Evolutionary conservation across 2,888 invertebrate genomes (phyloP).

Genomic region (Caenorhabditis doughertyi): DNA sequence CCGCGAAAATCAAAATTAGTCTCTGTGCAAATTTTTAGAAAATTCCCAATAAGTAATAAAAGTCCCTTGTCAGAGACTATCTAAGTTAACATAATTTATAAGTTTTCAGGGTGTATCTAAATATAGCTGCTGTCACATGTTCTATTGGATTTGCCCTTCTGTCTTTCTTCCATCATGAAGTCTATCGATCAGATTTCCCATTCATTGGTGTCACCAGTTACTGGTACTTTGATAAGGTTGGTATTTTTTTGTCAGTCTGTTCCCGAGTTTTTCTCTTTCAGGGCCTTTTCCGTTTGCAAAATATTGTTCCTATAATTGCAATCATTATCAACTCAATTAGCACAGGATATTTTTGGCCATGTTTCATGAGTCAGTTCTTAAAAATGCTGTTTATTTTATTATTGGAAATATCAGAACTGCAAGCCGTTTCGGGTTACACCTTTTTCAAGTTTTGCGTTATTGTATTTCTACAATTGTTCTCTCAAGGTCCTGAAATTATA

Average conservation of each 20-base stretch:
- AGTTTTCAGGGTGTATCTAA: conserved; percentile 4
- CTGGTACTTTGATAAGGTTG: conserved; percentile 12
- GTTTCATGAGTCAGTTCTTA: background rate
- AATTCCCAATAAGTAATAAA: too few relatives aligned
- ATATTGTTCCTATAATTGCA: conserved; percentile 1
- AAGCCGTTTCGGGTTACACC: background rate
- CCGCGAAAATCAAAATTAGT: too few relatives aligned
- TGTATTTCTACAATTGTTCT: background rate
- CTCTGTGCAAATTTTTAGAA: too few relatives aligned
- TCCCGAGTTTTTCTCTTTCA: too few relatives aligned
- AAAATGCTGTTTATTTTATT: background rate
- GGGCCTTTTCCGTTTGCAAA: conserved; percentile 22
- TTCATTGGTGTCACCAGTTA: conserved; percentile 13
- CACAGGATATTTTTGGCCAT: background rate
- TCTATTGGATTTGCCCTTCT: background rate
- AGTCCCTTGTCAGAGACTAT: too few relatives aligned
- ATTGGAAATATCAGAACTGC: background rate
- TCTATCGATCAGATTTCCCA: background rate
- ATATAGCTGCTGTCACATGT: background rate
- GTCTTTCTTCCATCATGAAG: conserved; percentile 27
- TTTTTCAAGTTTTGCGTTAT: background rate
- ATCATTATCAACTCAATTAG: background rate
- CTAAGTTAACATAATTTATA: background rate
- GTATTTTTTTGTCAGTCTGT: too few relatives aligned
- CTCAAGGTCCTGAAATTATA: background rate